Evolutionary conservation across 1,140 invertebrate species (phyloP).

Genomic region (Neodiprion virginianus): DNA sequence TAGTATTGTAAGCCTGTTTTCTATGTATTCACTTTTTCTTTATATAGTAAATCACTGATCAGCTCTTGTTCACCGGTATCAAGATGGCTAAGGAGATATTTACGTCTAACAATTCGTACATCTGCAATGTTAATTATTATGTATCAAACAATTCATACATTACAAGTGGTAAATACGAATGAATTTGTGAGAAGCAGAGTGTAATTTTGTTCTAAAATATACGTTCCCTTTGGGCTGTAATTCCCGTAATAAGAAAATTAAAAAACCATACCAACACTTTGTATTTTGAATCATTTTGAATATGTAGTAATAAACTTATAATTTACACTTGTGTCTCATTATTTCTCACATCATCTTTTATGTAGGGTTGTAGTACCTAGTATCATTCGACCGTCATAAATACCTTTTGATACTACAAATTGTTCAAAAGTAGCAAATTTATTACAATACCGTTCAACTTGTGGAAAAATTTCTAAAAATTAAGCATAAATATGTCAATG

Average conservation of each 20-base stretch:
- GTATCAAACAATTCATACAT: background rate
- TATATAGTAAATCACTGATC: background rate
- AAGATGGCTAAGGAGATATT: background rate
- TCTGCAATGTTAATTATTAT: background rate
- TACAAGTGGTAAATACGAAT: background rate
- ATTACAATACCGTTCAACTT: no score
- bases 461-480: no score
- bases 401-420: background rate
- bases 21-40: background rate
- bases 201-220: slow-evolving; percentile 32
- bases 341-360: no score
- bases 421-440: no score
- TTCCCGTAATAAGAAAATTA: slow-evolving; percentile 11
- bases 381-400: background rate
- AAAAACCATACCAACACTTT: background rate
- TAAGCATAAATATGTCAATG: no score
- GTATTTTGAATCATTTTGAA: slow-evolving; percentile 12
- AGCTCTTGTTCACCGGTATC: background rate
- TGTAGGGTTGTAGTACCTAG: background rate
- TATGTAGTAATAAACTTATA: background rate
- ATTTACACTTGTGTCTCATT: slow-evolving; percentile 3
- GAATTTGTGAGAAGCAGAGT: slow-evolving; percentile 12
- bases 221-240: slow-evolving; percentile 18
- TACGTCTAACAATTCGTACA: background rate
- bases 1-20: background rate